Evolutionary conservation across 2,888 invertebrate species (phyloP).

Genomic region (Drosophila meridionalis): DNA sequence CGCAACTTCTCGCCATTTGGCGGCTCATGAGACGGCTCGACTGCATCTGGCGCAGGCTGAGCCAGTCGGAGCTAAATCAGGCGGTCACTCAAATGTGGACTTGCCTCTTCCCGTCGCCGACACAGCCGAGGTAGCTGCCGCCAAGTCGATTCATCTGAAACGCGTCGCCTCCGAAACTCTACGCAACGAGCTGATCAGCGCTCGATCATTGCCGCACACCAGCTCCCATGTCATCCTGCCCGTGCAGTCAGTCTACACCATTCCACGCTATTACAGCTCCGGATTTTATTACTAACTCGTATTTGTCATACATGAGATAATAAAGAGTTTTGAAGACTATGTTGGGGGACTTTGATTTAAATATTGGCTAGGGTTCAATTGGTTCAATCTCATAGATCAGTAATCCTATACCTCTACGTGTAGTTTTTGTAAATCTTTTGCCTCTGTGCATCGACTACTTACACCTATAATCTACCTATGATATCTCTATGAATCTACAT

Average conservation of each 20-base stretch:
- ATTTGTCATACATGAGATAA: conserved; percentile 16
- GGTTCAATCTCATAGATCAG: too few species aligned
- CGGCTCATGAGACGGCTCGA: conserved; percentile 75
- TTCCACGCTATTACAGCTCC: conserved; percentile 60
- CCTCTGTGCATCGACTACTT: too few species aligned
- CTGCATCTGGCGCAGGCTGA: conserved; percentile 67
- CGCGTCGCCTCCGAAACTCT: conserved; percentile 68
- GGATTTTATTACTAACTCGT: conserved; percentile 63
- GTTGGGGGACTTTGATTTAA: background rate
- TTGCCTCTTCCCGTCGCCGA: conserved; percentile 78
- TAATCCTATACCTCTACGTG: too few species aligned
- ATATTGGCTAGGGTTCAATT: too few species aligned
- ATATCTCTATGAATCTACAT: too few species aligned
- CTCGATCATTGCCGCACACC: conserved; percentile 31
- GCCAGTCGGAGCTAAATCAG: conserved; percentile 31
- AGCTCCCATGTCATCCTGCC: conserved; percentile 60
- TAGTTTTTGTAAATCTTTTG: too few species aligned
- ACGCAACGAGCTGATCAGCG: conserved; percentile 62
- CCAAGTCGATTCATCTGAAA: conserved; percentile 72
- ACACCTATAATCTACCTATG: too few species aligned
- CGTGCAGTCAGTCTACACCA: conserved; percentile 48
- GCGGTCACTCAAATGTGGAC: conserved; percentile 57
- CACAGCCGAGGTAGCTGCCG: conserved; percentile 84
- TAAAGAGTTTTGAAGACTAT: conserved; percentile 33
- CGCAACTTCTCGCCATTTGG: conserved; percentile 74